Conservation (phyloP, 2,888 invertebrate species). For the Pterostichus madidus region DNA sequence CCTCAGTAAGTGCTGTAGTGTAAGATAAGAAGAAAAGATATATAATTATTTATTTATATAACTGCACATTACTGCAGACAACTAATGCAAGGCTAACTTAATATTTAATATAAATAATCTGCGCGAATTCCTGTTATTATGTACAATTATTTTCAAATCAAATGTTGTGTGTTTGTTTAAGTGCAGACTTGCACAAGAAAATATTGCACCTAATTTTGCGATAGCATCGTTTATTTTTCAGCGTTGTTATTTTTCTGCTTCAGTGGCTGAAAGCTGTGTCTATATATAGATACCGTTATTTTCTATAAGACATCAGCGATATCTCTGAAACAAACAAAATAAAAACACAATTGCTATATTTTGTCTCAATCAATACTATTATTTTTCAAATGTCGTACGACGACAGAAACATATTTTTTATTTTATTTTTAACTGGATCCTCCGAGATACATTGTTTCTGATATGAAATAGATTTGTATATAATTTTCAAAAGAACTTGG, state of each 20-base stretch:
- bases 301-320: background rate
- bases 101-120: conserved; percentile 21
- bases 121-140: background rate
- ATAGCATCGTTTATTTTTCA: background rate
- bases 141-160: conserved; percentile 21
- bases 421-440: too few relatives aligned
- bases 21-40: background rate
- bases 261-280: background rate
- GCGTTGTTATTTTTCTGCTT: conserved; percentile 6
- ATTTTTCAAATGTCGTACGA: background rate
- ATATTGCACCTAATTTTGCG: background rate
- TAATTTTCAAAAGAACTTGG: too few relatives aligned
- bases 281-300: background rate
- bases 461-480: too few relatives aligned
- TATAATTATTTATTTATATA: conserved; percentile 23
- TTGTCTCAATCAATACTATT: background rate
- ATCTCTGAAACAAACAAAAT: conserved; percentile 2
- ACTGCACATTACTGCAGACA: background rate
- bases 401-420: background rate
- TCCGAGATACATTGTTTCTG: too few relatives aligned
- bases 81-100: conserved; percentile 19
- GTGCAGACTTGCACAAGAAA: background rate
- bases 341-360: background rate
- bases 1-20: background rate
- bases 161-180: background rate